phyloP scores from a whole-genome alignment of 2,113 vertebrate genomes.

The Laterallus jamaicensis region DNA sequence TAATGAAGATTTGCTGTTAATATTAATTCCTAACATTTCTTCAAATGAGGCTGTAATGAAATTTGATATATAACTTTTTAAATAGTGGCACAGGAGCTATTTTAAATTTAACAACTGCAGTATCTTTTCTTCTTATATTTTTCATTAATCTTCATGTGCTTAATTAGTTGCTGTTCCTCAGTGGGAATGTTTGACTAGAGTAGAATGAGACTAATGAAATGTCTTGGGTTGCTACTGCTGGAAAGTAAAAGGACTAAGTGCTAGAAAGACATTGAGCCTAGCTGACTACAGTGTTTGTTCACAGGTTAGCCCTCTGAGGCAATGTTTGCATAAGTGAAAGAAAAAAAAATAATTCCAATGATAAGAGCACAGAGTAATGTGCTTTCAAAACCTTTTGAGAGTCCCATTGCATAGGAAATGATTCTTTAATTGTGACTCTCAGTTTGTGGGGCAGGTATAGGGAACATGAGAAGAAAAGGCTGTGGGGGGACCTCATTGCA shows the following conservation, averaged over 20 bases:
- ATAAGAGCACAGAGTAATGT: background rate
- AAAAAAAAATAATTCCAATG: background rate
- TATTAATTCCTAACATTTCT: constrained; percentile 24
- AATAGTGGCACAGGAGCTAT: background rate
- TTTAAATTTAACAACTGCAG: constrained; percentile 8
- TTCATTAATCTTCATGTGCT: constrained; percentile 57
- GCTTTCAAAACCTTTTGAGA: background rate
- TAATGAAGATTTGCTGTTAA: constrained; percentile 27
- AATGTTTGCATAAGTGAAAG: background rate
- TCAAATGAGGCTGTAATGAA: constrained; percentile 29
- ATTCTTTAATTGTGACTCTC: background rate
- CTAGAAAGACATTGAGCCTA: background rate
- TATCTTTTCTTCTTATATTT: constrained; percentile 38
- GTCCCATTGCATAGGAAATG: background rate
- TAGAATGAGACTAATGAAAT: constrained; percentile 41
- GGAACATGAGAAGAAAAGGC: background rate
- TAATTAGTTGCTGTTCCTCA: constrained; percentile 61
- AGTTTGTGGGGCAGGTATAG: background rate
- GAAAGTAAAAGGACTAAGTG: background rate
- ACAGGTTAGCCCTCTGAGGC: background rate
- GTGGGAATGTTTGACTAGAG: constrained; percentile 27
- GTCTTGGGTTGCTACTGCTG: background rate
- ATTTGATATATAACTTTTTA: constrained; percentile 21
- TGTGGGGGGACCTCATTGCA: too few species aligned
- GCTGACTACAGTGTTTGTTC: background rate